Evolutionary conservation across 2,113 vertebrate genomes (phyloP), one percentile per base, ranked within the genome.

Genomic region (Uropsilus gracilis): DNA sequence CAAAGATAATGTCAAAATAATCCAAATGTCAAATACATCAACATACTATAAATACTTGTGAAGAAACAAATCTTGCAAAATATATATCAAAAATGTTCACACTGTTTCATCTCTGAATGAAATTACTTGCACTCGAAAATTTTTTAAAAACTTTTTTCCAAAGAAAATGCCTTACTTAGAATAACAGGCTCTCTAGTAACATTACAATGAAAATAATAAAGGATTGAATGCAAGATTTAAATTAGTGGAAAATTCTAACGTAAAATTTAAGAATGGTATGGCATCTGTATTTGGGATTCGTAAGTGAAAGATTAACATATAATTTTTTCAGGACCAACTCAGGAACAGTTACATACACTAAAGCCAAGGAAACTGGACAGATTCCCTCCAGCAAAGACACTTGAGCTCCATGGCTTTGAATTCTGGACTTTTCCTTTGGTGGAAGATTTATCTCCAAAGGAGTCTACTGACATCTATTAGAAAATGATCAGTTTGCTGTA

Each of bases 31-130:
- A 86, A 14, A 86, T 20, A 57, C 69, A 86, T 55, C 59, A 80
- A 57, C 13, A 48, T 61, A 48, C 55, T 16, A 26, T 94, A 91
- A 44, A 8, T 77, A 16, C 69, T 16, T 59, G 12, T 2, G 24
- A 37, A 89, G 44, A 92, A 89, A 86, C 55, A 89, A 91, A 13
- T 55, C n/a, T 90, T 55, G 18, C 11, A 72, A 81, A 86, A 53
- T 75, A 55, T 44, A 26, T 76, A 61, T 39, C 4, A 86, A 87
- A 53, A 76, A 46, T 90, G 63, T 77, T 39, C 66, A 64, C 34
- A 94, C 18, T 59, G 13, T 20, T 10, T 8, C 7, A 73, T 66
- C 7, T 82, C 42, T 44, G 12, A 18, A 68, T 55, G 24, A 11
- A 18, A 46, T 76, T 66, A 59, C 39, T 32, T 71, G 32, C 8